Evolutionary conservation across 2,113 vertebrate species (phyloP).

Genomic region (Gymnorhina tibicen): DNA sequence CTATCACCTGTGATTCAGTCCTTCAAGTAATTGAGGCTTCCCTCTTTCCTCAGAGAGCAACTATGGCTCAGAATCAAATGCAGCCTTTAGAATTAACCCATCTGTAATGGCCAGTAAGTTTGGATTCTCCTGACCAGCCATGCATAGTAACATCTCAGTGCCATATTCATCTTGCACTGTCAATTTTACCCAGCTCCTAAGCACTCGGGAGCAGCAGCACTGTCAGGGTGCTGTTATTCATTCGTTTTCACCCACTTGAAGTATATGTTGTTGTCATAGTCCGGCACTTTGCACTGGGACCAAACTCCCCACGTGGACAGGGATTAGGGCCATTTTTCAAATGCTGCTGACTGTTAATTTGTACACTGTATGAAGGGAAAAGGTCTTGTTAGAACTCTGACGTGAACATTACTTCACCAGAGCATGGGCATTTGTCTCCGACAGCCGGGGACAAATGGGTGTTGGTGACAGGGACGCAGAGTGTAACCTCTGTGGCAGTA

Average conservation of each 20-base stretch:
- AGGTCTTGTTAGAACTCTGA: background rate
- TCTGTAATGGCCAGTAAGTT: background rate
- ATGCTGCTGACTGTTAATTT: slow-evolving; percentile 16
- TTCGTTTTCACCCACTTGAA: slow-evolving; percentile 36
- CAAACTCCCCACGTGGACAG: background rate
- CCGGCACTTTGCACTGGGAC: slow-evolving; percentile 21
- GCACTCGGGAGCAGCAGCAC: slow-evolving; percentile 6
- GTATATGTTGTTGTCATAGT: slow-evolving; percentile 58
- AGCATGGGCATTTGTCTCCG: background rate
- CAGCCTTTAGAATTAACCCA: slow-evolving; percentile 1
- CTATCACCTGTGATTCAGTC: background rate
- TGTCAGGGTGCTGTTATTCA: slow-evolving; percentile 45
- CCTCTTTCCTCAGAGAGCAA: background rate
- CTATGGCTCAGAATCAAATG: background rate
- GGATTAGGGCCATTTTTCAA: slow-evolving; percentile 47
- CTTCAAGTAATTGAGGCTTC: background rate
- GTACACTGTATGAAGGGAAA: background rate
- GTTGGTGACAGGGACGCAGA: background rate
- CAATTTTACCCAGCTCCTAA: slow-evolving; percentile 14
- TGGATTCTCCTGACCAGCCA: background rate
- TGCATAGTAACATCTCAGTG: slow-evolving; percentile 5
- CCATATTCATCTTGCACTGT: slow-evolving; percentile 22
- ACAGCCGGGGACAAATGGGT: background rate
- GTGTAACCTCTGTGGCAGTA: rapidly evolving
- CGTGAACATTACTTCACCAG: background rate